Evolutionary conservation across 2,113 vertebrate species (phyloP).

Genomic region (Eupsittula cactorum): DNA sequence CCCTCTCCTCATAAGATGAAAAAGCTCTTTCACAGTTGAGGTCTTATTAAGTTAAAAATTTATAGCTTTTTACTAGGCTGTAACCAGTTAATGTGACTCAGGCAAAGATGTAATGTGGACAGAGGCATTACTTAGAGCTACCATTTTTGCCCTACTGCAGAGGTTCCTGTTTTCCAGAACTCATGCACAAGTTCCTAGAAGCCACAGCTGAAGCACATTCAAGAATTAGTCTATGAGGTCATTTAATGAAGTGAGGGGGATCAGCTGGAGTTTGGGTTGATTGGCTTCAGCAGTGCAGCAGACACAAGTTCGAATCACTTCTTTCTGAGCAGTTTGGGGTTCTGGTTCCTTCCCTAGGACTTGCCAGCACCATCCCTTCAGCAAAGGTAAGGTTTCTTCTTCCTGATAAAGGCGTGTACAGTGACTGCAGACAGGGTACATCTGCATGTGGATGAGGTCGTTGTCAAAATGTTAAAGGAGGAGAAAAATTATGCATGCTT

Average conservation of each 20-base stretch:
- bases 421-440: neutral
- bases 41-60: neutral
- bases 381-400: neutral
- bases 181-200: neutral
- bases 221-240: neutral
- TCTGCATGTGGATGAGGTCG: neutral
- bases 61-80: neutral
- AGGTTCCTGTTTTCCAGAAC: neutral
- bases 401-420: fast-evolving
- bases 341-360: fast-evolving
- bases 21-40: neutral
- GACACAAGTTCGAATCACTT: fast-evolving
- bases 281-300: neutral
- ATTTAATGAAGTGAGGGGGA: neutral
- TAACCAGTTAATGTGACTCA: neutral
- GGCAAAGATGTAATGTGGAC: neutral
- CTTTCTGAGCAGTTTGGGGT: fast-evolving
- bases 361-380: fast-evolving
- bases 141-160: neutral
- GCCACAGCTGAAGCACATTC: neutral
- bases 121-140: neutral
- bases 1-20: neutral
- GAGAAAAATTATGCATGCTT: neutral
- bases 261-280: neutral
- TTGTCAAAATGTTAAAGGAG: neutral